Percentiles rank a stretch among this genome's conserved stretches.
These are phyloP conservation scores for Gasterosteus aculeatus DNA, from an alignment of 2,113 vertebrate species.

Conservation along the genomic window DNA sequence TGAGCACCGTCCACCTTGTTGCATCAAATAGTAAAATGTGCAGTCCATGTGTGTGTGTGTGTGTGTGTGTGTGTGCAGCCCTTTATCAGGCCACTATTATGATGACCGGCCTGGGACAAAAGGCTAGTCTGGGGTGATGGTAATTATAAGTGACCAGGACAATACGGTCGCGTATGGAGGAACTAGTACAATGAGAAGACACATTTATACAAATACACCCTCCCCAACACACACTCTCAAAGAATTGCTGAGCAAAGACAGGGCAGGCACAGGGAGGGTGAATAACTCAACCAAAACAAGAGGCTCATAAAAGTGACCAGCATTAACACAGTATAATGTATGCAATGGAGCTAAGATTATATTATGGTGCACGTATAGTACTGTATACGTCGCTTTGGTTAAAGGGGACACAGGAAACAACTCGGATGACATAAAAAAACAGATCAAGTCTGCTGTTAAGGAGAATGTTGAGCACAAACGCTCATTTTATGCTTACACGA, in stretches of 20 bases:
- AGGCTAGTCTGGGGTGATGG: slow-evolving; percentile 67
- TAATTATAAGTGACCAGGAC: slow-evolving; percentile 80
- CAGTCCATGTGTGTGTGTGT: slow-evolving; percentile 33
- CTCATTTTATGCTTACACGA: slow-evolving; percentile 29
- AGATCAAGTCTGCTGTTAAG: not conserved
- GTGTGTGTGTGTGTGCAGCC: slow-evolving; percentile 13
- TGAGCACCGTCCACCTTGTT: slow-evolving; percentile 30
- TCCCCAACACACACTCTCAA: not conserved
- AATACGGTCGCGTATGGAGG: slow-evolving; percentile 72
- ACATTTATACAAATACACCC: slow-evolving; percentile 70
- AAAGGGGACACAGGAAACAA: not conserved
- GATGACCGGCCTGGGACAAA: slow-evolving; percentile 77
- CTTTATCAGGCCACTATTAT: slow-evolving; percentile 74
- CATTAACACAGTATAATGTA: not conserved
- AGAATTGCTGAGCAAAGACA: slow-evolving; percentile 55
- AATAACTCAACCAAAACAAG: slow-evolving; percentile 63
- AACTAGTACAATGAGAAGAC: slow-evolving; percentile 76
- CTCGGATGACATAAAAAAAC: not conserved
- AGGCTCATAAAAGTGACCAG: slow-evolving; percentile 21
- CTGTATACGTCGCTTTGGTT: no score
- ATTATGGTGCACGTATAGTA: no score
- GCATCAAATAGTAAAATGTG: slow-evolving; percentile 47
- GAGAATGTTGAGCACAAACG: slow-evolving; percentile 14
- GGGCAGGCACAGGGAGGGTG: slow-evolving; percentile 12
- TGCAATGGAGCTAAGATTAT: not conserved